Base-by-base conservation (phyloP, 2,797 vertebrate genomes). In the Tamandua tetradactyla region DNA sequence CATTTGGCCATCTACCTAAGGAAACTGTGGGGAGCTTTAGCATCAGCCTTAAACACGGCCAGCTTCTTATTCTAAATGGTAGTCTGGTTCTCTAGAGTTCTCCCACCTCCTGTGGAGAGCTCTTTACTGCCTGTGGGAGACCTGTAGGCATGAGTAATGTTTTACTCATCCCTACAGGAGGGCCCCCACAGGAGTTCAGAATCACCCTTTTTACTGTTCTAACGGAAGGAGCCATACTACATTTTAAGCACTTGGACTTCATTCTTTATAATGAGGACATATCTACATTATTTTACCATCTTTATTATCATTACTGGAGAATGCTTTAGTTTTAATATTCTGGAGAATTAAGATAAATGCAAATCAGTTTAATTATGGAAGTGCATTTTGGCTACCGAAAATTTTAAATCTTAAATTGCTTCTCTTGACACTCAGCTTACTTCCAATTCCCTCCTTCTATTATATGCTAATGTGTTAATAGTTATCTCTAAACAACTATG, bases 291-390 rank as follows among this genome's bases (percentile, higher is more conserved):
- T 92, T 95, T 93, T 55, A 74, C 62, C 52, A 57, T 78, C 40
- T 7, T 68, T 61, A 59, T 66, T 52, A 72, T 69, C 35, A 91
- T 12, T 49, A 61, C 5, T 57, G 11, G 95, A 37, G 22, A 95
- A 85, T 42, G 18, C 2, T 61, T 83, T 80, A n/a, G n/a, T 74
- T 37, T 80, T 94, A 64, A 74, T 61, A 47, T 80, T 76, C 32
- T 81, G 42, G 14, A 97, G 86, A 66, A 79, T 89, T 91, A 55
- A 71, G 40, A 44, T 32, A 90, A 96, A 62, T 84, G 23, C 42
- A 93, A 27, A 55, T 52, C 18, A 57, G 62, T 5, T 49, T 40
- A 12, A 81, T 76, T 37, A 23, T 80, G 7, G 10, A n/a, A 82
- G 4, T 20, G 0, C 47, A 32, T 1, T n/a, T 61, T 57, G 44